Percentiles rank a stretch among this genome's conserved stretches.
These are phyloP conservation scores for Poeciliopsis prolifica DNA, from an alignment of 2,113 vertebrate species.

Conservation along the genomic window DNA sequence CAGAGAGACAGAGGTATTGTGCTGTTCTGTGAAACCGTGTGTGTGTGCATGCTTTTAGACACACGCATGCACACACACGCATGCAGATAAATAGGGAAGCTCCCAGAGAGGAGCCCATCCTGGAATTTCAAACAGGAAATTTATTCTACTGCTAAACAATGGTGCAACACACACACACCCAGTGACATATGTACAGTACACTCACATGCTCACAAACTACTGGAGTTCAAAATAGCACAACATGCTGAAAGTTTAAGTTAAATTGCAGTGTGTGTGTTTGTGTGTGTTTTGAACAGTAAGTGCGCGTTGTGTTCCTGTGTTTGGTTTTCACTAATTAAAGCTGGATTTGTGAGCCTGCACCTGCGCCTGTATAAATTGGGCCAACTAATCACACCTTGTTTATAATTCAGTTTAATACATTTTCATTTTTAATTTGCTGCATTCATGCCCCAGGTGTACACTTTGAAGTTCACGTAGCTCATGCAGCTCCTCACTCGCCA, in stretches of 20 bases:
- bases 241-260: neutral
- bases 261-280: neutral
- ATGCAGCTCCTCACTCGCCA: conserved; percentile 19
- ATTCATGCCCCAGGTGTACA: conserved; percentile 65
- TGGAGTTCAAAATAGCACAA: neutral
- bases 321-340: conserved; percentile 40
- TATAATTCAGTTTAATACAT: conserved; percentile 50
- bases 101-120: conserved; percentile 66
- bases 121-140: conserved; percentile 75
- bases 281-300: neutral
- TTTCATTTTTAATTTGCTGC: conserved; percentile 59
- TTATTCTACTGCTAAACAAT: conserved; percentile 68
- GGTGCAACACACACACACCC: conserved; percentile 35
- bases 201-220: neutral
- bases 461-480: conserved; percentile 53
- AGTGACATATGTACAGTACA: conserved; percentile 14
- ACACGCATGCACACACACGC: conserved; percentile 2
- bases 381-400: conserved; percentile 41
- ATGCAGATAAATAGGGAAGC: conserved; percentile 69
- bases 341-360: conserved; percentile 45
- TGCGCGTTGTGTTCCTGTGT: neutral
- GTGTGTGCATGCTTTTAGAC: conserved; percentile 8
- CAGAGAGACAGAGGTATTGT: conserved; percentile 38
- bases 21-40: conserved; percentile 10
- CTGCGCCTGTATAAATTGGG: conserved; percentile 38